Percentiles rank a stretch among this genome's conserved stretches.
These are phyloP conservation scores for Leucoraja ocellata DNA, from an alignment of 2,797 vertebrate species.

Conservation along the genomic window DNA sequence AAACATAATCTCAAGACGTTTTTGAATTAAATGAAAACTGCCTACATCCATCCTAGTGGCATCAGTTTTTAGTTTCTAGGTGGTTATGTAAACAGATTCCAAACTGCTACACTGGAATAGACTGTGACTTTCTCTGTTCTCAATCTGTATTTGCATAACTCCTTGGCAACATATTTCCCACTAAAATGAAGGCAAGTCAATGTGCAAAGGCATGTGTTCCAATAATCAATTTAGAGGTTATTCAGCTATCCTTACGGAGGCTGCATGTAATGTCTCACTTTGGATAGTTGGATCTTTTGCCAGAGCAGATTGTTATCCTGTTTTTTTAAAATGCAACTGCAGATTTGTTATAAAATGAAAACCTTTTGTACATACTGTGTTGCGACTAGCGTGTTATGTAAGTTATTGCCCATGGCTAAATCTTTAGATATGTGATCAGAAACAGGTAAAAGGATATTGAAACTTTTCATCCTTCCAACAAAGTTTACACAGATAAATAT, in stretches of 20 bases:
- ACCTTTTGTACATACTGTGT: slow-evolving; percentile 33
- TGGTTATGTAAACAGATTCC: not conserved
- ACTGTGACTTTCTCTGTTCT: slow-evolving; percentile 10
- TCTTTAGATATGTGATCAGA: slow-evolving; percentile 25
- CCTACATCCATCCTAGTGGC: not conserved
- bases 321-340: not conserved
- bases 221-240: not conserved
- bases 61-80: not conserved
- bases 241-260: not conserved
- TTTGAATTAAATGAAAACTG: not conserved
- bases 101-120: not conserved
- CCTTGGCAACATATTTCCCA: not conserved
- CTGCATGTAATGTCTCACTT: not conserved
- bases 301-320: not conserved
- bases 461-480: slow-evolving; percentile 16
- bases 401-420: slow-evolving; percentile 33
- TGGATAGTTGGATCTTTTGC: not conserved
- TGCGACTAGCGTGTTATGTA: slow-evolving; percentile 20
- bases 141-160: not conserved
- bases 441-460: slow-evolving; percentile 9
- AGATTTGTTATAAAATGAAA: slow-evolving; percentile 32
- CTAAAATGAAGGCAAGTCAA: not conserved
- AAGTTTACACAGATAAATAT: slow-evolving; percentile 35
- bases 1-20: not conserved
- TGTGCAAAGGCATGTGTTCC: not conserved